A percentile compares a stretch with the other conserved stretches of the same genome.
Evolutionary conservation across 2,797 vertebrate species (phyloP).

Genomic region (Paramormyrops hopkinsi): DNA sequence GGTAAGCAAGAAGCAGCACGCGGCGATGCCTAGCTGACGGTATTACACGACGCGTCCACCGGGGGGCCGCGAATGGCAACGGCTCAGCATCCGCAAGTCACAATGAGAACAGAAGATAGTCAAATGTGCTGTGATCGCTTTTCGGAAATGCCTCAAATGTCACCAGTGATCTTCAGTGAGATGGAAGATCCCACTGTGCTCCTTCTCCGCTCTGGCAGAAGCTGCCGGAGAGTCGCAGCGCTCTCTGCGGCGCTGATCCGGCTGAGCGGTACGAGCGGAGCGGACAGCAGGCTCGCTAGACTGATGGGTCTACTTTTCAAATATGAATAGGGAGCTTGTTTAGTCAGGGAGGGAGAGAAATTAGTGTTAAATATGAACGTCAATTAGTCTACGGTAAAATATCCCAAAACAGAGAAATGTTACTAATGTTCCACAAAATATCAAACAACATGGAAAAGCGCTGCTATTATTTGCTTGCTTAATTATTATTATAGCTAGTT

Average conservation of each 20-base stretch:
- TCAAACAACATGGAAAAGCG: conserved; percentile 31
- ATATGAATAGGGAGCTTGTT: background rate
- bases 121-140: background rate
- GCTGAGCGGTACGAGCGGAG: background rate
- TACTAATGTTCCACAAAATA: conserved; percentile 12
- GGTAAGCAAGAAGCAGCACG: background rate
- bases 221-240: background rate
- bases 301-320: background rate
- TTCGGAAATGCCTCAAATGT: background rate
- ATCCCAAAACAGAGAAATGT: background rate
- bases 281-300: background rate
- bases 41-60: background rate
- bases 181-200: background rate
- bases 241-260: background rate
- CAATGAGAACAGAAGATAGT: background rate
- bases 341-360: background rate
- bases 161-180: background rate
- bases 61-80: background rate
- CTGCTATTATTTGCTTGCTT: conserved; percentile 44
- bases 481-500: conserved; percentile 46
- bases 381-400: background rate
- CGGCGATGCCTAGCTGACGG: background rate
- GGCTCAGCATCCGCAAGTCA: background rate
- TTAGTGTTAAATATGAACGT: background rate
- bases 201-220: background rate